Evolutionary conservation across 2,113 vertebrate genomes (phyloP).

Genomic region (Turnix velox): DNA sequence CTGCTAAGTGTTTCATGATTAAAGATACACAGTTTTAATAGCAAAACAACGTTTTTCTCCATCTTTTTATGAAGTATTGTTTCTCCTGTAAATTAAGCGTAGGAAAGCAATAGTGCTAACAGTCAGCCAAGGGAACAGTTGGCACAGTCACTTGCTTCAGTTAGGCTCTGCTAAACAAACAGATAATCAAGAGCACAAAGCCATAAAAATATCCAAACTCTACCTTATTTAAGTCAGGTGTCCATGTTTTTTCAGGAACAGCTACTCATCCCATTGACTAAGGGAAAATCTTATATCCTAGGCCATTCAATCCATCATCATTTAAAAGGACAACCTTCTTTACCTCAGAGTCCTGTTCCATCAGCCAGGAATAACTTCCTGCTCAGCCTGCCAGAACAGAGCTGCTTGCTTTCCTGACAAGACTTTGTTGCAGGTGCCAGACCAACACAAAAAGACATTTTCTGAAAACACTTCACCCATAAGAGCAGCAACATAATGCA

Average conservation of each 20-base stretch:
- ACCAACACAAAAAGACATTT: not conserved
- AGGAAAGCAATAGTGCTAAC: not conserved
- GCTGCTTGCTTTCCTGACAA: not conserved
- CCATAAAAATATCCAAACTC: not conserved
- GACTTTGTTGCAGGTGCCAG: not conserved
- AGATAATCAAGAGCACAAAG: not conserved
- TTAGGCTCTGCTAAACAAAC: not conserved
- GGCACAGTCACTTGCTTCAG: not conserved
- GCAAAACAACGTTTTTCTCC: not conserved
- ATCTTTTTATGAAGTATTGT: not conserved
- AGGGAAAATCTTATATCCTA: not conserved
- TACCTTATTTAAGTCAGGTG: not conserved
- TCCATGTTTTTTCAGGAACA: not conserved
- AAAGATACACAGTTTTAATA: not conserved
- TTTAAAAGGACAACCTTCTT: not conserved
- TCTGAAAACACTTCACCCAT: not conserved
- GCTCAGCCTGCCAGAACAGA: not conserved
- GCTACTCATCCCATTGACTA: not conserved
- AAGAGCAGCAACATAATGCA: not conserved
- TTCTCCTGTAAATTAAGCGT: not conserved
- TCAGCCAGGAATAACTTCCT: not conserved
- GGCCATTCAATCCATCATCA: rapidly evolving
- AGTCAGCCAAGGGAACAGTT: not conserved
- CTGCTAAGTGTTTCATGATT: not conserved
- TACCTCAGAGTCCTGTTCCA: not conserved